Evolutionary conservation across 2,888 invertebrate species (phyloP).

Genomic region (Sphinx pinastri): DNA sequence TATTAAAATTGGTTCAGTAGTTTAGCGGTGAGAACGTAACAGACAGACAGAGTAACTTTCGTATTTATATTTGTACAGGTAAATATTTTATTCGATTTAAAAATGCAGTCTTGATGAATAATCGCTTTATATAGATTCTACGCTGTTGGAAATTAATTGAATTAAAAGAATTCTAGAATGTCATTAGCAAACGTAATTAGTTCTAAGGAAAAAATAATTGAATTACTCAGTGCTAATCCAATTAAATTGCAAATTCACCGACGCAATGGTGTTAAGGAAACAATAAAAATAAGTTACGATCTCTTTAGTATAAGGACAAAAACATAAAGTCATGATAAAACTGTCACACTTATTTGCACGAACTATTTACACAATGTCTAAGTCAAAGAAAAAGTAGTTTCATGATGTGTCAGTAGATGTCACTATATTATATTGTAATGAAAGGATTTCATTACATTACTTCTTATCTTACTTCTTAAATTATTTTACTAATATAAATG

Average conservation of each 20-base stretch:
- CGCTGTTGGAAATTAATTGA: neutral
- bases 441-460: too few relatives aligned
- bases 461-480: too few relatives aligned
- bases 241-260: conserved; percentile 23
- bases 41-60: too few relatives aligned
- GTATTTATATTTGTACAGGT: too few relatives aligned
- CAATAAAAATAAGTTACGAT: conserved; percentile 23
- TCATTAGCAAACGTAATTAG: neutral
- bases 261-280: conserved; percentile 22
- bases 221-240: conserved; percentile 5
- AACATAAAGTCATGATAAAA: neutral
- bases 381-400: neutral
- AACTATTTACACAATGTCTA: neutral
- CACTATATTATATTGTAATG: neutral
- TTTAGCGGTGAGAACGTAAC: too few relatives aligned
- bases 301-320: neutral
- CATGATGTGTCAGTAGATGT: neutral
- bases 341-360: neutral
- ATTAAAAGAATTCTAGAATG: conserved; percentile 27
- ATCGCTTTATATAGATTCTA: neutral
- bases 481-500: too few relatives aligned
- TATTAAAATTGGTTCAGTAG: too few relatives aligned
- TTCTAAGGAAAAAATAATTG: conserved; percentile 4
- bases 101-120: too few relatives aligned
- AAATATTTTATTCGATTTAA: too few relatives aligned